Percentiles rank a stretch among this genome's conserved stretches.
phyloP scores from a whole-genome alignment of 2,888 invertebrate genomes.

The Auanema sp. region DNA sequence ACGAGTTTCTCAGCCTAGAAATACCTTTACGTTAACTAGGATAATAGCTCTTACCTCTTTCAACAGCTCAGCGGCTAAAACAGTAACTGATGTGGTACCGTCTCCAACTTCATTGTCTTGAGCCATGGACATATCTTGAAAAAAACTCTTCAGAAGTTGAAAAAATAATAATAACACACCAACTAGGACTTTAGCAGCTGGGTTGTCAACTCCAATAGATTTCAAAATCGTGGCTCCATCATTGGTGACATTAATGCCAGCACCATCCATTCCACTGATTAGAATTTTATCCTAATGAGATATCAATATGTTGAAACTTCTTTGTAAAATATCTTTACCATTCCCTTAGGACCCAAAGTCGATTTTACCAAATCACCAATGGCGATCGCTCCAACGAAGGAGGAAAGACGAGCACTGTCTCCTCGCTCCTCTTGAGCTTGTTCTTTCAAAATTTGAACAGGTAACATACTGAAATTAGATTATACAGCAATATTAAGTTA shows the following conservation, averaged over 20 bases:
- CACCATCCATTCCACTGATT: slow-evolving; percentile 63
- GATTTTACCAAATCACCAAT: slow-evolving; percentile 97
- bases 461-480: slow-evolving; percentile 30
- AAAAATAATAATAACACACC: slow-evolving; percentile 64
- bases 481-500: no score
- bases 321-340: slow-evolving; percentile 70
- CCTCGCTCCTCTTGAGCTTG: slow-evolving; percentile 97
- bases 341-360: slow-evolving; percentile 97
- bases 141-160: slow-evolving; percentile 4
- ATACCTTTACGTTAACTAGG: no score
- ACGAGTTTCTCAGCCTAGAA: slow-evolving; percentile 82
- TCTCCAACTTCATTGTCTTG: slow-evolving; percentile 99
- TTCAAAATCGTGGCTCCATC: slow-evolving; percentile 98
- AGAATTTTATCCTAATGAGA: slow-evolving; percentile 69
- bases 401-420: slow-evolving; percentile 93
- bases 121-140: slow-evolving; percentile 86
- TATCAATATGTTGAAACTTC: not conserved
- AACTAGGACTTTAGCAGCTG: slow-evolving; percentile 97
- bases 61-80: slow-evolving; percentile 87
- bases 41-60: slow-evolving; percentile 70
- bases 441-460: slow-evolving; percentile 83
- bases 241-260: slow-evolving; percentile 87
- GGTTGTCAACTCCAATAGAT: slow-evolving; percentile 94
- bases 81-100: slow-evolving; percentile 99
- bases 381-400: slow-evolving; percentile 96